These are phyloP conservation scores for Calyptomena viridis DNA, from an alignment of 2,113 vertebrate species.

Conservation along the genomic window DNA sequence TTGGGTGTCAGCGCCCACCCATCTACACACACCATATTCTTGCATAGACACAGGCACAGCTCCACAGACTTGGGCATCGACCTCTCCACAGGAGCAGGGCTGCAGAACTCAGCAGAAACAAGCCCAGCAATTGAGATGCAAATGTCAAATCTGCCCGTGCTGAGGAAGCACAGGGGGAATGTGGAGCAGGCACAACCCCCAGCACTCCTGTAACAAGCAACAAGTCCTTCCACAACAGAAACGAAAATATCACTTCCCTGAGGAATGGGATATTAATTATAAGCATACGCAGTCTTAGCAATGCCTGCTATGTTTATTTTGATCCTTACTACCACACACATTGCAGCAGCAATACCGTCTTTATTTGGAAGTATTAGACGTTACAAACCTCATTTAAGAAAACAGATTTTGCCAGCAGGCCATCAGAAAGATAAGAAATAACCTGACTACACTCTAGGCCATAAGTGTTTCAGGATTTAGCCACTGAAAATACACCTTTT, in stretches of 20 bases:
- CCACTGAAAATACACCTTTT: constrained; percentile 1
- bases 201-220: not conserved
- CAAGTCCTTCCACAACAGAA: not conserved
- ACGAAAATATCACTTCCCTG: constrained; percentile 16
- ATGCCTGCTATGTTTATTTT: constrained; percentile 37
- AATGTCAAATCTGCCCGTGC: not conserved
- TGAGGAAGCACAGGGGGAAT: not conserved
- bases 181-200: not conserved
- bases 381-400: not conserved
- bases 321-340: not conserved
- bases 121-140: not conserved
- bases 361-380: constrained; percentile 3
- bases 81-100: not conserved
- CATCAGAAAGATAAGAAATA: constrained; percentile 15
- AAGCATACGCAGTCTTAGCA: not conserved
- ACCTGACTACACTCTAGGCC: not conserved
- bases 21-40: rapidly evolving
- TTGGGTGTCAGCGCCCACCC: not conserved
- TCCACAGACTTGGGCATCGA: rapidly evolving
- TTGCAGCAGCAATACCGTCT: not conserved
- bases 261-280: constrained; percentile 17
- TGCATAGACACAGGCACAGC: rapidly evolving
- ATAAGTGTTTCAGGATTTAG: constrained; percentile 44
- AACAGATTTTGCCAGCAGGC: not conserved
- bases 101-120: not conserved